These are phyloP conservation scores for Argentina silus DNA, from an alignment of 2,797 vertebrate genomes.

Conservation along the genomic window DNA sequence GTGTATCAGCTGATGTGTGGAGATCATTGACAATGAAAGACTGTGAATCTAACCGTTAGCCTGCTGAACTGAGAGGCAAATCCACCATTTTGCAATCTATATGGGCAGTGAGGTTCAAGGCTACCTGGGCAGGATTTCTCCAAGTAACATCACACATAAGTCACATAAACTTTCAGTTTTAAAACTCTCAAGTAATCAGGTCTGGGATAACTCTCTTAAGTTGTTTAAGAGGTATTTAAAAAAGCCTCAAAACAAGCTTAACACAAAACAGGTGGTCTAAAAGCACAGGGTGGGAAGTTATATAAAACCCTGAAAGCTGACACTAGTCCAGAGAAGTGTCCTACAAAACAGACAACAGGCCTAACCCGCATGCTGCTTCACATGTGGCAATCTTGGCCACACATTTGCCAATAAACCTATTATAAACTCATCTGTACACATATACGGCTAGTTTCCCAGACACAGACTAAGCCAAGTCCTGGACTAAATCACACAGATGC, in stretches of 20 bases:
- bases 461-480: not conserved
- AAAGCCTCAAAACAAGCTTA: not conserved
- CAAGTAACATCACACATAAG: not conserved
- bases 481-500: not conserved
- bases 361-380: not conserved
- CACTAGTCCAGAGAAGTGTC: not conserved
- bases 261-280: constrained; percentile 4
- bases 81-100: not conserved
- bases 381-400: not conserved
- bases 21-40: constrained; percentile 14
- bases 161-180: not conserved
- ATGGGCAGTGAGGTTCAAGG: not conserved
- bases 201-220: not conserved
- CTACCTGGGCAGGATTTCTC: not conserved
- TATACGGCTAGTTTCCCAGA: not conserved
- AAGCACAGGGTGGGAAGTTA: not conserved
- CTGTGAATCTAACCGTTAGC: not conserved
- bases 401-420: not conserved
- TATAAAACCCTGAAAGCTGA: not conserved
- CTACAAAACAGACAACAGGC: not conserved
- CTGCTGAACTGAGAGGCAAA: not conserved
- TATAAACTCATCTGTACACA: not conserved
- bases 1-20: not conserved
- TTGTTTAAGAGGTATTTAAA: not conserved
- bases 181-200: not conserved